Percentiles rank a stretch among this genome's conserved stretches.
phyloP scores from a whole-genome alignment of 2,888 invertebrate genomes.

The Drosophila maculinotata region DNA sequence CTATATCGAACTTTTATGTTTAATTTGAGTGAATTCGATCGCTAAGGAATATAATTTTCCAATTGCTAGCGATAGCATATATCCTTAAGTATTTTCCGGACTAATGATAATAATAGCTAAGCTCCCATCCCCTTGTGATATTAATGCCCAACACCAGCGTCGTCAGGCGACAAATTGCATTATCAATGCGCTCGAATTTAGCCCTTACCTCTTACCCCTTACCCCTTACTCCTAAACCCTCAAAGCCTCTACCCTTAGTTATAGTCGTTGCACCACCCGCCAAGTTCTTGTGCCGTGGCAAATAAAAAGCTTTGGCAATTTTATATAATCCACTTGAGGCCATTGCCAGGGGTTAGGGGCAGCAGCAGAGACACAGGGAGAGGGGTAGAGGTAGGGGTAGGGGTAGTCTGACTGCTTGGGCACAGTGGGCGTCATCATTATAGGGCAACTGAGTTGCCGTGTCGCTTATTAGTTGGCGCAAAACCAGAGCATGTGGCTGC shows the following conservation, averaged over 20 bases:
- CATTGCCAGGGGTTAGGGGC: conserved; percentile 17
- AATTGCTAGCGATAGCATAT: neutral
- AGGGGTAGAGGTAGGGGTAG: too few species aligned
- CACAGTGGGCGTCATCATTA: conserved; percentile 57
- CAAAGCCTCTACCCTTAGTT: neutral
- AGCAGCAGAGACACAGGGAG: neutral
- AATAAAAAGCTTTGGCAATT: conserved; percentile 58
- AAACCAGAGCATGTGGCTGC: conserved; percentile 72
- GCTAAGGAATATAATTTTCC: neutral
- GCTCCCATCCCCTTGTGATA: neutral
- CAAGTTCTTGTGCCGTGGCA: conserved; percentile 7
- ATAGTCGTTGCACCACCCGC: conserved; percentile 26
- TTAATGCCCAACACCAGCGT: conserved; percentile 20
- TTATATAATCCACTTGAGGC: conserved; percentile 66
- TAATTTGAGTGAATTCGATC: neutral
- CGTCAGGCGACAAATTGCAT: conserved; percentile 61
- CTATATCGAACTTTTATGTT: too few species aligned
- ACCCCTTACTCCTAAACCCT: neutral
- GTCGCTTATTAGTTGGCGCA: conserved; percentile 69
- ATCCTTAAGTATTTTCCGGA: neutral
- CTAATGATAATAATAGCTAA: conserved; percentile 10
- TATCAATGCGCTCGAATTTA: conserved; percentile 47
- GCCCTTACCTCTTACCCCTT: conserved; percentile 2
- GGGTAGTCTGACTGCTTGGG: conserved; percentile 8
- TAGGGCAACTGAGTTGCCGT: conserved; percentile 44